A percentile compares a stretch with the other conserved stretches of the same genome.
phyloP scores from a whole-genome alignment of 2,888 invertebrate species.

The Steinernema carpocapsae region DNA sequence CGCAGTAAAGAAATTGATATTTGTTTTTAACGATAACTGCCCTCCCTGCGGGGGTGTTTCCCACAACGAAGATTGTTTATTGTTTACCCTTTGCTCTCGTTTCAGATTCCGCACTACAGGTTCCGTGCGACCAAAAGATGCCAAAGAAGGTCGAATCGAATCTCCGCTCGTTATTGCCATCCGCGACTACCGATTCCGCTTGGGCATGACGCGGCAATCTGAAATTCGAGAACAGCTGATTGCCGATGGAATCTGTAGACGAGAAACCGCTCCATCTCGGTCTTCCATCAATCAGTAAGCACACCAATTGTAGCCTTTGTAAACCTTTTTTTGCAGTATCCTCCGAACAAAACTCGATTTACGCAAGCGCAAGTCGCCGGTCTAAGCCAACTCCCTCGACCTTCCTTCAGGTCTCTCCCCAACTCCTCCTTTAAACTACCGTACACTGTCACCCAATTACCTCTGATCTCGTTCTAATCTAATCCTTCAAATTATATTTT shows the following conservation, averaged over 20 bases:
- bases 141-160: slow-evolving; percentile 66
- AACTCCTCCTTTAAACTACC: slow-evolving; percentile 16
- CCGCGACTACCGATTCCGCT: slow-evolving; percentile 61
- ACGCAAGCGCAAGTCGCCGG: slow-evolving; percentile 48
- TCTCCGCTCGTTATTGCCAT: slow-evolving; percentile 65
- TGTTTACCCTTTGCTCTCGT: background rate
- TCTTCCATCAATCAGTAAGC: slow-evolving; percentile 66
- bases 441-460: slow-evolving; percentile 26
- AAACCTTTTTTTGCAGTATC: slow-evolving; percentile 57
- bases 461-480: slow-evolving; percentile 35
- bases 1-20: too few relatives aligned
- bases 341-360: slow-evolving; percentile 66
- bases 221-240: slow-evolving; percentile 67
- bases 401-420: background rate
- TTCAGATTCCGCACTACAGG: slow-evolving; percentile 66
- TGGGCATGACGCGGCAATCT: slow-evolving; percentile 66
- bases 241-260: slow-evolving; percentile 60
- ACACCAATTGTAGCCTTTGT: background rate
- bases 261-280: slow-evolving; percentile 66
- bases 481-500: slow-evolving; percentile 14
- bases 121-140: slow-evolving; percentile 67
- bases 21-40: too few relatives aligned
- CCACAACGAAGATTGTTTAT: background rate
- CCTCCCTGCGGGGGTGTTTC: too few relatives aligned
- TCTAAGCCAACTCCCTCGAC: background rate